Base-by-base conservation (phyloP, 53 echinoderm and acorn worm genomes). In the Echinometra lucunter region DNA sequence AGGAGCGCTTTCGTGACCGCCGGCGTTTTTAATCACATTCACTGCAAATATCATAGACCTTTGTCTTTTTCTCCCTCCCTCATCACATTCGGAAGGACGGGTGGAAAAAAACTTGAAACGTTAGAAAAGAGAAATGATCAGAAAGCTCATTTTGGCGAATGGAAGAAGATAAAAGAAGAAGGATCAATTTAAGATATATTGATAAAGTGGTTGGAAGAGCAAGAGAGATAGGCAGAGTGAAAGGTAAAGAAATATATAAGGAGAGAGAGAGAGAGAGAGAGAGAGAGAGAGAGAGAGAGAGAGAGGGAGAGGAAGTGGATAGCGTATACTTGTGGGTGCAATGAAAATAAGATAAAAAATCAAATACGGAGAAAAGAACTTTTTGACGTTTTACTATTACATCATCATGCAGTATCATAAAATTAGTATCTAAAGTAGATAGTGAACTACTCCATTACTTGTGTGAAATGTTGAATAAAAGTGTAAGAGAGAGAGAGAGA, bases 11-110 rank as follows among this genome's bases (percentile, higher is more conserved):
- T 90, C 5, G 58, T 57, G 90, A 25, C 90, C 90, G 49, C 37
- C 90, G 90, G 90, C 90, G 66, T 37, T 60, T 90, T 90, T 90
- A 90, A 90, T 90, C 90, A 90, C 58, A 90, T 90, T 90, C 66
- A 63, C 90, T 60, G 37, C 90, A 19, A 90, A 42, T 90, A 60
- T 37, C 66, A 63, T 60, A 17, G 15, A 23, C 23, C 90, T 58
- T 63, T 90, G 45, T 90, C 66, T 90, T 90, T 90, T 35, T 15
- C 66, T 90, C 23, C 21, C 60, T 37, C 63, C 63, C 16, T 90
- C 90, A 37, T 58, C 63, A 58, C 37, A 44, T 83, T 45, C n/a
- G 21, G n/a, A 85, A 47, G 85, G 85, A n/a, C 17, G 30, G 1
- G 85, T 85, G 28, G 11, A 74, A 15, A 16, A 85, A 47, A 45